A percentile compares a stretch with the other conserved stretches of the same genome.
phyloP scores from a whole-genome alignment of 2,888 invertebrate genomes.

The Conops quadrifasciatus region DNA sequence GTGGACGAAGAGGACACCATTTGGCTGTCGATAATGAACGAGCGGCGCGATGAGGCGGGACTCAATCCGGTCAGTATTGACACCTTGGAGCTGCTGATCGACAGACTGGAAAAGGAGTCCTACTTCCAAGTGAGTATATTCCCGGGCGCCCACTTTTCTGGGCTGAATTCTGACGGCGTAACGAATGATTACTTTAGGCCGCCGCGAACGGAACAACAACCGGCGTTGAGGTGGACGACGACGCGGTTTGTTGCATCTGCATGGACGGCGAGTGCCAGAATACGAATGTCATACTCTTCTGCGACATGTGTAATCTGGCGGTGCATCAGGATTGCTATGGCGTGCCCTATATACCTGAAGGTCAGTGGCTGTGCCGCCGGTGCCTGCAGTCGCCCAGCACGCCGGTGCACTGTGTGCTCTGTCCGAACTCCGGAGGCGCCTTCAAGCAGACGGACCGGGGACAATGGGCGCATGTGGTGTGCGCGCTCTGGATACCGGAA shows the following conservation, averaged over 20 bases:
- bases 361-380: constrained; percentile 96
- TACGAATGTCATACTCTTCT: constrained; percentile 97
- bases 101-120: constrained; percentile 96
- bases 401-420: constrained; percentile 96
- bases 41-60: constrained; percentile 76
- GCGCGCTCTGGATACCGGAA: constrained; percentile 99
- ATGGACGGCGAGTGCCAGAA: constrained; percentile 99
- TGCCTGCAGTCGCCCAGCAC: constrained; percentile 96
- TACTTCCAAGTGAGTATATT: constrained; percentile 79
- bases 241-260: constrained; percentile 98
- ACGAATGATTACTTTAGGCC: constrained; percentile 52
- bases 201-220: constrained; percentile 76
- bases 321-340: constrained; percentile 99
- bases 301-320: constrained; percentile 99
- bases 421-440: constrained; percentile 97
- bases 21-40: constrained; percentile 91
- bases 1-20: constrained; percentile 98
- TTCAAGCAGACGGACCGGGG: constrained; percentile 96
- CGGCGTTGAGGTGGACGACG: constrained; percentile 90
- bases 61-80: constrained; percentile 84
- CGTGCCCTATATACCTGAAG: constrained; percentile 92
- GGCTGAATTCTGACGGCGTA: neutral
- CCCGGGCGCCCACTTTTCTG: no score
- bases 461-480: constrained; percentile 99
- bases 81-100: constrained; percentile 95